Base-by-base conservation (phyloP, 1,140 invertebrate species). In the Asbolus verrucosus region DNA sequence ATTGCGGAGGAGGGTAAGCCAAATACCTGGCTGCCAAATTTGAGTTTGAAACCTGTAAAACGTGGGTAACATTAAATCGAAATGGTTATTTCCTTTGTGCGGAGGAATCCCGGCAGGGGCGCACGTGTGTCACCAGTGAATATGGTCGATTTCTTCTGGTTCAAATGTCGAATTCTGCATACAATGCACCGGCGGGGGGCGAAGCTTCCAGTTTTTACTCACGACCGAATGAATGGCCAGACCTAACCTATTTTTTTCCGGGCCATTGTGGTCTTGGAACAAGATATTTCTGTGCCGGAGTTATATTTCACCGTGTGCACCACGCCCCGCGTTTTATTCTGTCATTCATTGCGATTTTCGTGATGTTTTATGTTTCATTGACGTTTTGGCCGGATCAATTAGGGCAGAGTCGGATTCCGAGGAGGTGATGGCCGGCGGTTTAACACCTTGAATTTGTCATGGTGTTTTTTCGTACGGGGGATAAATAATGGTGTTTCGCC, bases 171-270 rank as follows among this genome's bases (percentile, higher is more conserved):
- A 76, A 71, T 72, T 70, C 68, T 66, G 65, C 69, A 71, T 69
- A 78, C 77, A 78, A 78, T 73, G 65, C 63, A 76, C 9, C 77
- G 54, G 61, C 71, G 63, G 77, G 77, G 77, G 77, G 77, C 60
- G 69, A 71, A 78, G 76, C 77, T 78, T 73, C 77, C 71, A 78
- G 77, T 78, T 77, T 78, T 78, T 77, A 78, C 77, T 76, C 75
- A 76, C 73, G 76, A 68, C 27, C 65, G 70, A 71, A 68, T 78
- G 77, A 78, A 78, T 78, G 77, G 74, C 41, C 46, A 31, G 71
- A 74, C 70, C 71, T 74, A 74, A 76, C 70, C 75, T 76, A 77
- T 76, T 78, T 75, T 74, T 72, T 76, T 76, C 70, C 33, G 41
- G 61, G 31, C 74, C 73, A 78, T 76, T 78, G 75, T 77, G 74